These are phyloP conservation scores for Syrista parreyssii DNA, from an alignment of 2,888 invertebrate genomes.

Conservation along the genomic window DNA sequence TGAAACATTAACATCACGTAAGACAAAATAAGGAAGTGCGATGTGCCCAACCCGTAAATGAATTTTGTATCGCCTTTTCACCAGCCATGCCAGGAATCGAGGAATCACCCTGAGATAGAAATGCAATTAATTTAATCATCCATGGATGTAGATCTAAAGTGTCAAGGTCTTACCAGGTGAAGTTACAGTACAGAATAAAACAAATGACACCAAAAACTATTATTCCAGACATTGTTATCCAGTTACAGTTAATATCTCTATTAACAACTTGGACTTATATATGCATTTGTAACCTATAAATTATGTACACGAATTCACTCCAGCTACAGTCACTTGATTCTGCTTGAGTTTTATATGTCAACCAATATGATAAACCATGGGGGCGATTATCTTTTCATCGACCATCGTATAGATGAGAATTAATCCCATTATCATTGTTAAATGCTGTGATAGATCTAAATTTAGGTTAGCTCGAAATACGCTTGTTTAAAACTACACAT, in stretches of 20 bases:
- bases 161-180: conserved; percentile 70
- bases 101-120: conserved; percentile 77
- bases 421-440: not conserved
- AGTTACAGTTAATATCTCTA: not conserved
- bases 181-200: conserved; percentile 70
- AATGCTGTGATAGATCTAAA: not conserved
- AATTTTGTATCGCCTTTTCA: conserved; percentile 83
- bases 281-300: not conserved
- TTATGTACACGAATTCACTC: not conserved
- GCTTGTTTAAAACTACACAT: not conserved
- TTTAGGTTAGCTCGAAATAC: not conserved
- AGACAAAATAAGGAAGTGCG: conserved; percentile 81
- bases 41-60: conserved; percentile 85
- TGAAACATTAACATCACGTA: conserved; percentile 83
- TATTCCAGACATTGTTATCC: conserved; percentile 63
- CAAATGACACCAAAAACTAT: conserved; percentile 58
- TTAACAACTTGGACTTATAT: not conserved
- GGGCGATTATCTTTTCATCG: not conserved
- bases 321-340: not conserved
- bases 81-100: conserved; percentile 80
- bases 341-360: not conserved
- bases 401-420: not conserved
- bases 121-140: not conserved
- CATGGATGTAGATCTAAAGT: conserved; percentile 27
- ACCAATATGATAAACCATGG: not conserved